A percentile compares a stretch with the other conserved stretches of the same genome.
phyloP scores from a whole-genome alignment of 2,797 vertebrate species.

The Rhabdophis nuchalis region DNA sequence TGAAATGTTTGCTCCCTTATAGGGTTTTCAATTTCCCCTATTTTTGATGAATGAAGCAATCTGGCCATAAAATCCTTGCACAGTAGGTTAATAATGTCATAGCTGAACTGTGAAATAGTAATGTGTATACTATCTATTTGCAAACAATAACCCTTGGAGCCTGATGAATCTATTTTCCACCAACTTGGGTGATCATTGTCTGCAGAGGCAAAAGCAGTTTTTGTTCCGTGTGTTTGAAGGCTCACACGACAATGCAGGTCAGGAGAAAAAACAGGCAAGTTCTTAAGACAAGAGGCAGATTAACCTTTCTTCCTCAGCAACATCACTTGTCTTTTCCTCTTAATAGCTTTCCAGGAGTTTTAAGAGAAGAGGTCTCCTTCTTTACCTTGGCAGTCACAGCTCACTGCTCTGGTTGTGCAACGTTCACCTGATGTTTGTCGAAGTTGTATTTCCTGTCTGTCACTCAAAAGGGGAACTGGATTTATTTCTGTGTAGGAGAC shows the following conservation, averaged over 20 bases:
- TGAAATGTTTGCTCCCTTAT: constrained; percentile 77
- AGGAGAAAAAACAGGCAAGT: constrained; percentile 31
- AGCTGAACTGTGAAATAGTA: constrained; percentile 76
- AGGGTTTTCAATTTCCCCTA: constrained; percentile 75
- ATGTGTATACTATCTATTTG: constrained; percentile 74
- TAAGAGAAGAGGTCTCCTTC: constrained; percentile 25
- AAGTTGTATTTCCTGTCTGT: constrained; percentile 44
- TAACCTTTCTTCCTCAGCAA: constrained; percentile 24
- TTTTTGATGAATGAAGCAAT: constrained; percentile 80
- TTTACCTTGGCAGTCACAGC: constrained; percentile 9
- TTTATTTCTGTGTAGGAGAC: constrained; percentile 25
- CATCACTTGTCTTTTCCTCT: constrained; percentile 37
- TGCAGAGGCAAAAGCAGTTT: constrained; percentile 57
- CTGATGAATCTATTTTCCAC: constrained; percentile 76
- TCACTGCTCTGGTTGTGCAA: neutral
- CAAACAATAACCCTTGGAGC: constrained; percentile 78
- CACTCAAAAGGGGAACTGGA: constrained; percentile 31
- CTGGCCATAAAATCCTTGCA: constrained; percentile 74
- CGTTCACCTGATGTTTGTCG: constrained; percentile 30
- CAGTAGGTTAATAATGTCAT: constrained; percentile 80
- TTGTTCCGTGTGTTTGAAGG: constrained; percentile 62
- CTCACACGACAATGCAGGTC: constrained; percentile 22
- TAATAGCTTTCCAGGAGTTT: constrained; percentile 35
- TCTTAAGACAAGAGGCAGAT: constrained; percentile 31
- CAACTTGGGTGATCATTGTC: constrained; percentile 61